Base-by-base conservation (phyloP, 2,888 invertebrate genomes). In the Dyspetes luteomarginatus region DNA sequence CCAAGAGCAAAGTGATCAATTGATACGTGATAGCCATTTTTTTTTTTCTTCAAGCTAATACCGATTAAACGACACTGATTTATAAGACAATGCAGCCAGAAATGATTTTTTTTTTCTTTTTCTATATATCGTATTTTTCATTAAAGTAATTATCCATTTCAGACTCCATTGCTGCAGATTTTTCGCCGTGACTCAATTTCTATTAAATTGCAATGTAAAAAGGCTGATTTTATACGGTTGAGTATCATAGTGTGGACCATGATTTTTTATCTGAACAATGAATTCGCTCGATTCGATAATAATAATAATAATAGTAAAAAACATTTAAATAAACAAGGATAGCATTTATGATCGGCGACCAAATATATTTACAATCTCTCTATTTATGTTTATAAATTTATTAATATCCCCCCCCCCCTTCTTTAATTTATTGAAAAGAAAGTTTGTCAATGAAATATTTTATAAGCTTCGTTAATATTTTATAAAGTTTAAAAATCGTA, bases 351-450 rank as follows among this genome's bases (percentile, higher is more conserved):
- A 65, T 56, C 56, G 69, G 64, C 36, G 48, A 71, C 26, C 28
- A 48, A 30, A 24, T 36, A 50, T 76, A 71, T 77, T 71, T 64
- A 71, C 69, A 64, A 77, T 56, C 48, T 4, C 48, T 48, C 48
- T 2, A 12, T 36, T 36, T 12, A 12, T 12, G 9, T 36, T 43
- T 19, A 22, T 43, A 62, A 7, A 43, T 62, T 4, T 41, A 43
- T 62, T 22, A 19, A n/a, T 5, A n/a, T 64, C 15, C 24, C 24
- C 43, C 17, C 30, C 45, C 15, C 24, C 24, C 43, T 30, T 58
- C 15, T 28, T 28, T 30, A 1, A 22, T 7, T 15, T 22, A 24
- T 71, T 71, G 17, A 15, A 45, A 17, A 69, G n/a, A 69, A 56
- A 71, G 19, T 30, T 26, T 24, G 60, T 58, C 55, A 26, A 55